These are phyloP conservation scores for Fabriciana adippe DNA, from an alignment of 2,888 invertebrate genomes.

Conservation along the genomic window DNA sequence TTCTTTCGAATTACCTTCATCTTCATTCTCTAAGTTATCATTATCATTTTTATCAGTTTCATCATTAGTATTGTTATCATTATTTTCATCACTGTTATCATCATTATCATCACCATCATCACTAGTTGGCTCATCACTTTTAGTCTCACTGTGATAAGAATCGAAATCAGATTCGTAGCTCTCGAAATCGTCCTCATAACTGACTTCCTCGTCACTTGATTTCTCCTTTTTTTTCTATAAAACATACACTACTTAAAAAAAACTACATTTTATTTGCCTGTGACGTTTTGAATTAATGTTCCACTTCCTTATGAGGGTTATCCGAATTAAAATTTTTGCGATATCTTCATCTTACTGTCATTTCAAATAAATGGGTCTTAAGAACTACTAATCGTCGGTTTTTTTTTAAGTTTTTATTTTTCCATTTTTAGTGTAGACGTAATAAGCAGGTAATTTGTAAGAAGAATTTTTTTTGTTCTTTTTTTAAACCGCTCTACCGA, in stretches of 20 bases:
- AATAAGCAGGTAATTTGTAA: too few species aligned
- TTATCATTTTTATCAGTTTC: conserved; percentile 33
- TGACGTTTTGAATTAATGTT: too few species aligned
- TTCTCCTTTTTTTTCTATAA: conserved; percentile 43
- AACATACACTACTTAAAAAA: background rate
- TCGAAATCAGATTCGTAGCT: conserved; percentile 79
- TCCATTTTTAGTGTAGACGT: too few species aligned
- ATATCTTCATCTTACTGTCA: too few species aligned
- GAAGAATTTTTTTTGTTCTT: too few species aligned
- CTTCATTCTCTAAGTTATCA: conserved; percentile 27
- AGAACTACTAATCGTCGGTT: too few species aligned
- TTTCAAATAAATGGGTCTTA: too few species aligned
- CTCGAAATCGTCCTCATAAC: conserved; percentile 79
- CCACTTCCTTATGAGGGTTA: too few species aligned
- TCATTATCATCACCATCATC: conserved; percentile 38
- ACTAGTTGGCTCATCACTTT: conserved; percentile 36
- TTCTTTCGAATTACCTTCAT: conserved; percentile 48
- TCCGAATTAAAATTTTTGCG: too few species aligned
- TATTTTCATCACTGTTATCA: conserved; percentile 28
- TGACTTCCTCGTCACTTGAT: conserved; percentile 64
- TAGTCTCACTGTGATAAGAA: conserved; percentile 61
- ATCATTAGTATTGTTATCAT: background rate
- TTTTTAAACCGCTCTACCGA: too few species aligned
- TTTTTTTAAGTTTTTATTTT: too few species aligned
- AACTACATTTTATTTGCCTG: too few species aligned